A percentile compares a stretch with the other conserved stretches of the same genome.
Evolutionary conservation across 2,797 vertebrate genomes (phyloP).

Genomic region (Coregonus sp.): DNA sequence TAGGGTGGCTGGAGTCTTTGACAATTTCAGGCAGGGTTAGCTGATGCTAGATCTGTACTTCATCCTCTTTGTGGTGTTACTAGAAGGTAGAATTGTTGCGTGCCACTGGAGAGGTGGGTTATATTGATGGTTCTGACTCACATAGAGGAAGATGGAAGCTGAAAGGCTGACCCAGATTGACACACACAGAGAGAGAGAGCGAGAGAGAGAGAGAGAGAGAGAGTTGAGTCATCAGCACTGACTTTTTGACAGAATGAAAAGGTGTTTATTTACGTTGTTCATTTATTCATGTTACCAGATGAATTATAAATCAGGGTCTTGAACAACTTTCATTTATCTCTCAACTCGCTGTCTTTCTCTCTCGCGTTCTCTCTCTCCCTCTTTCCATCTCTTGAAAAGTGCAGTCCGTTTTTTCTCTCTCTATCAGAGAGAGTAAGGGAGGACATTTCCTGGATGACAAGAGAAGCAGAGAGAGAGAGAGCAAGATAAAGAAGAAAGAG

Average conservation of each 20-base stretch:
- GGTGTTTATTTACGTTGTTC: constrained; percentile 41
- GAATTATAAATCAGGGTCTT: constrained; percentile 49
- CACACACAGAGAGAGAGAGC: background rate
- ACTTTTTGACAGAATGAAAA: constrained; percentile 12
- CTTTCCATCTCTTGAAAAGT: constrained; percentile 15
- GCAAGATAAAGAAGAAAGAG: too few relatives aligned
- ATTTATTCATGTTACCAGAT: constrained; percentile 33
- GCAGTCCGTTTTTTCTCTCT: background rate
- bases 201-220: background rate
- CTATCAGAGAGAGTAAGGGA: constrained; percentile 1
- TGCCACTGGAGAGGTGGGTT: too few relatives aligned
- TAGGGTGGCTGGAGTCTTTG: too few relatives aligned
- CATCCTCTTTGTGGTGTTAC: background rate
- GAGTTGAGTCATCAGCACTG: background rate
- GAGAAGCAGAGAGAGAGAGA: constrained; percentile 18
- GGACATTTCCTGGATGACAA: background rate
- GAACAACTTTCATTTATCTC: constrained; percentile 4
- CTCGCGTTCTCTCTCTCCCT: constrained; percentile 5
- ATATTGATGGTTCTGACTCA: too few relatives aligned
- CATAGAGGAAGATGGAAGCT: background rate
- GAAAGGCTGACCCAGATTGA: background rate
- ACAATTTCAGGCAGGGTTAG: too few relatives aligned
- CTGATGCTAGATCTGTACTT: background rate
- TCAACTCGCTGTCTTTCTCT: background rate
- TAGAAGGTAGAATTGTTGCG: too few relatives aligned